A percentile compares a stretch with the other conserved stretches of the same genome.
Evolutionary conservation across 2,888 invertebrate genomes (phyloP).

Genomic region (Drosophila rellima): DNA sequence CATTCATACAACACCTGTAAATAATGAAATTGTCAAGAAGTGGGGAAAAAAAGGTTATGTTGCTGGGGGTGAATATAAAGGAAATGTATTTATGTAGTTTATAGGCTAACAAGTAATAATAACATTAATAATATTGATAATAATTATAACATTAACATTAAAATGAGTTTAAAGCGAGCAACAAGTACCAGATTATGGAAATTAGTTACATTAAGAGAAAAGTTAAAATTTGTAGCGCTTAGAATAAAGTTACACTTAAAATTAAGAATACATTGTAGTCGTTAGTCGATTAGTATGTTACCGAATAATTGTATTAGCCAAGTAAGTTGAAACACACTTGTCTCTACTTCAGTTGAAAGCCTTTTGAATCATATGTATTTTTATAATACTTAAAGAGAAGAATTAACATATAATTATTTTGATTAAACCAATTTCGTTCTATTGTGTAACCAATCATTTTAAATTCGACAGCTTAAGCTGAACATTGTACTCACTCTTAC

Average conservation of each 20-base stretch:
- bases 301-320: constrained; percentile 50
- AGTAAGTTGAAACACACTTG: constrained; percentile 33
- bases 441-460: constrained; percentile 29
- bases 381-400: constrained; percentile 33
- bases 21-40: constrained; percentile 37
- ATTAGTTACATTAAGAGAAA: constrained; percentile 37
- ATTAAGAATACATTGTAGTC: constrained; percentile 26
- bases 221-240: constrained; percentile 39
- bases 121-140: constrained; percentile 11
- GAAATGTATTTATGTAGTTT: constrained; percentile 56
- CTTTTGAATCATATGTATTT: constrained; percentile 18
- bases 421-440: constrained; percentile 28
- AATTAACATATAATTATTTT: constrained; percentile 47
- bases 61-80: constrained; percentile 8
- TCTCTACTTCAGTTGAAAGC: constrained; percentile 35
- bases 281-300: constrained; percentile 38
- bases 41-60: background rate
- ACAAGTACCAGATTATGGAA: constrained; percentile 22
- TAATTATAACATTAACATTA: constrained; percentile 5
- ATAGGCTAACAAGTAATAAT: constrained; percentile 27
- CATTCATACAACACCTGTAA: constrained; percentile 30
- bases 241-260: constrained; percentile 21
- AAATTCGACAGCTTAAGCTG: constrained; percentile 2
- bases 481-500: constrained; percentile 2
- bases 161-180: constrained; percentile 20